These are phyloP conservation scores for Gopherus evgoodei DNA, from an alignment of 2,113 vertebrate species.

Conservation along the genomic window DNA sequence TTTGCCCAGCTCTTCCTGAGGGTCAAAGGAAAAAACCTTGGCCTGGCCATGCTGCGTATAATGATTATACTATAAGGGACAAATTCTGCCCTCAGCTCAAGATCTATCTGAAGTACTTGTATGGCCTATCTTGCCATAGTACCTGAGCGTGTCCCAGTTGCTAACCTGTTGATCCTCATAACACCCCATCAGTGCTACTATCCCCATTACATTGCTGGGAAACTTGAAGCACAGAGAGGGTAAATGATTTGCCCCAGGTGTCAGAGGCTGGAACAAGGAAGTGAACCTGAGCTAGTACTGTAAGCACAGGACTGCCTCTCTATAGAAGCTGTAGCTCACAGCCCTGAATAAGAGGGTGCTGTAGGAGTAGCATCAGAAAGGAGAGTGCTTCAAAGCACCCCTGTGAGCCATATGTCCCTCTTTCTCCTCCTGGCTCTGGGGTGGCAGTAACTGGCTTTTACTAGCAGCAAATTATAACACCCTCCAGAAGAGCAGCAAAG, in stretches of 20 bases:
- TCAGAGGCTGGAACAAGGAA: no score
- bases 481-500: not conserved
- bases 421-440: not conserved
- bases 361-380: not conserved
- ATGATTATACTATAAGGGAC: not conserved
- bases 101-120: no score
- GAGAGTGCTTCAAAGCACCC: not conserved
- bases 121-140: no score
- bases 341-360: fast-evolving
- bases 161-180: no score
- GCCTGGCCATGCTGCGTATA: not conserved
- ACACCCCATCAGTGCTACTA: no score
- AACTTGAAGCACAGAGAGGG: no score
- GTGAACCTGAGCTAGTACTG: no score
- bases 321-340: not conserved
- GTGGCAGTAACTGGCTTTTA: not conserved
- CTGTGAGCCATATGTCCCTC: not conserved
- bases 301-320: not conserved
- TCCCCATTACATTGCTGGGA: no score
- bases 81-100: not conserved
- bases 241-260: no score
- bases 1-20: not conserved
- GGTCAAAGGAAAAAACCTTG: not conserved
- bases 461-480: not conserved
- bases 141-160: no score